Evolutionary conservation across 2,797 vertebrate species (phyloP).

Genomic region (Falco concolor): DNA sequence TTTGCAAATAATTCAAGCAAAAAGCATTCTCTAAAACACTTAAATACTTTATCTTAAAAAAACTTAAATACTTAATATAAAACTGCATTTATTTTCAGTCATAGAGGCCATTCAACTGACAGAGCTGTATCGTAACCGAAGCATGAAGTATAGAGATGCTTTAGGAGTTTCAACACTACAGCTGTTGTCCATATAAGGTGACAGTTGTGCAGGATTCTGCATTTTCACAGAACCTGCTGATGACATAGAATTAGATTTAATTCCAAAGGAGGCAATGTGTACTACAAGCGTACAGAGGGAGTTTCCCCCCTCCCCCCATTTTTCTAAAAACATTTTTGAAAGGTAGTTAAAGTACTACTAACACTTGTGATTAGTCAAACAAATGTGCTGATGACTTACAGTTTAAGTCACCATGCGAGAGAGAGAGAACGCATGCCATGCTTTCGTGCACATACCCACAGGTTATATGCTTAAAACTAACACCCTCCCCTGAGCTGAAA

Average conservation of each 20-base stretch:
- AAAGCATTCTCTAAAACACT: neutral
- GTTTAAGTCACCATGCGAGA: neutral
- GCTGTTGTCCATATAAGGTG: accelerated
- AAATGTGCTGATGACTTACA: neutral
- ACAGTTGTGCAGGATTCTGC: neutral
- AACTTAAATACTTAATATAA: neutral
- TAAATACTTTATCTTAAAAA: neutral
- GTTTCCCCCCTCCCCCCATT: neutral
- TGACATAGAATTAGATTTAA: accelerated
- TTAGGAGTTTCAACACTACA: neutral
- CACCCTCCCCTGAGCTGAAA: neutral
- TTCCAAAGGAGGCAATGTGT: neutral
- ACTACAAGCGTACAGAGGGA: accelerated
- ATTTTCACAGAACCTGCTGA: neutral
- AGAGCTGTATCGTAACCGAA: neutral
- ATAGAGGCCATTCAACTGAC: neutral
- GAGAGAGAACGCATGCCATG: neutral
- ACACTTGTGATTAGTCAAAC: neutral
- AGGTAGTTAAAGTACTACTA: neutral
- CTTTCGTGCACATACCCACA: neutral
- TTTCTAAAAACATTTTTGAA: neutral
- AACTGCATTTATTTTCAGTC: neutral
- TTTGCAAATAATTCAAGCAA: conserved; percentile 54
- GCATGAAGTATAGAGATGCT: neutral
- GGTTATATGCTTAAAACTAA: neutral